Base-by-base conservation (phyloP, 2,113 vertebrate species). In the Lipophrys pholis region DNA sequence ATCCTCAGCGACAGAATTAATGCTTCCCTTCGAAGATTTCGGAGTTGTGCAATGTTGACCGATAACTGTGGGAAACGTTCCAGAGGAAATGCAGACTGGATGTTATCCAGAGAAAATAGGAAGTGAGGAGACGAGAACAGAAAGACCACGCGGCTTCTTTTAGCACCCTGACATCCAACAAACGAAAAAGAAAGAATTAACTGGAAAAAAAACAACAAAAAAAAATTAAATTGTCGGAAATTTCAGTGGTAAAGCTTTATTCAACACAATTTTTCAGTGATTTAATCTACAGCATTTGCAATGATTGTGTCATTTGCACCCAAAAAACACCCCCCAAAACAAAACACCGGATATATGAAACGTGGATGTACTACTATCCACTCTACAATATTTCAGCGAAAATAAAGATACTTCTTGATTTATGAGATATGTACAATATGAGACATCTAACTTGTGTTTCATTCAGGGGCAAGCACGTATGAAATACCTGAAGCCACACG, bases 391-490 rank as follows among this genome's bases (percentile, higher is more conserved):
- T 74, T 71, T 66, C 14, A 81, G 75, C 7, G 57, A 89, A 91
- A 89, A 90, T 87, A 90, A 76, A 88, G 67, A 71, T 62, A 30
- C 64, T 72, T 82, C 48, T 87, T 67, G 78, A 88, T 85, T 86
- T 80, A 82, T 57, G 62, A 67, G 61, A 73, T 83, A 63, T 83
- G 8, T 69, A 69, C 84, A 91, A 56, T 64, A 83, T 64, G 10
- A 10, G 11, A 71, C 81, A 80, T 49, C n/a, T 71, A 59, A 60
- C 56, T 73, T 6, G 2, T 57, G 56, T 42, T 63, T 70, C 50
- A 48, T 59, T 80, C 57, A 59, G 52, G 66, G 48, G 42, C 16
- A 81, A 58, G 79, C 50, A 73, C 68, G 72, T 53, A 48, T 66
- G 30, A 76, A 84, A 80, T 73, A 54, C 52, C 49, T 59, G 55